phyloP scores from a whole-genome alignment of 2,797 vertebrate genomes.

The Gobio occitaniae region DNA sequence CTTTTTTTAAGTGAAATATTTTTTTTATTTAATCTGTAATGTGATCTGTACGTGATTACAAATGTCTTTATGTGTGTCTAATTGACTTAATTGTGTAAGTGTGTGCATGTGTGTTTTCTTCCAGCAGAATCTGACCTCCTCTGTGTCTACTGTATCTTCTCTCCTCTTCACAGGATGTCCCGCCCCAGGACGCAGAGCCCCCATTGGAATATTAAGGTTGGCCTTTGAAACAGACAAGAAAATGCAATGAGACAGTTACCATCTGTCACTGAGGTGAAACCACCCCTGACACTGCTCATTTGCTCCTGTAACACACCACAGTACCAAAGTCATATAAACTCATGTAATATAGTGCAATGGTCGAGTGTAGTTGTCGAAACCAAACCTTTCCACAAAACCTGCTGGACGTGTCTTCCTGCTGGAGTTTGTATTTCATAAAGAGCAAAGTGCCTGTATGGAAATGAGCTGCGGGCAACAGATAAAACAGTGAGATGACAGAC shows the following conservation, averaged over 20 bases:
- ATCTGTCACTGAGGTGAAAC: constrained; percentile 5
- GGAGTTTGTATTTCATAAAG: constrained; percentile 57
- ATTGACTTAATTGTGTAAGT: background rate
- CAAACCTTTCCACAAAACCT: constrained; percentile 59
- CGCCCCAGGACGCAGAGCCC: constrained; percentile 94
- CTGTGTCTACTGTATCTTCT: constrained; percentile 86
- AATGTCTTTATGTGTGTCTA: background rate
- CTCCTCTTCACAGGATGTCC: constrained; percentile 94
- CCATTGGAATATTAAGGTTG: constrained; percentile 99
- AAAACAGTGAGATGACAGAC: constrained; percentile 30
- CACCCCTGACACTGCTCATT: constrained; percentile 4
- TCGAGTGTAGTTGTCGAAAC: constrained; percentile 13
- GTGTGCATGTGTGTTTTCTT: constrained; percentile 31
- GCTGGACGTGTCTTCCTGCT: constrained; percentile 65
- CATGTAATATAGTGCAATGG: background rate
- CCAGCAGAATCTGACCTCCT: constrained; percentile 83
- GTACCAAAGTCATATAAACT: constrained; percentile 26
- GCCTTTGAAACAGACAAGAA: constrained; percentile 81
- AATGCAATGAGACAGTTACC: constrained; percentile 65
- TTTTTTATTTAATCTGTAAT: background rate
- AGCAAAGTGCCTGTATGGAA: constrained; percentile 67
- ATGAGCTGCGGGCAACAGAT: constrained; percentile 55
- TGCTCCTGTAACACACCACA: background rate
- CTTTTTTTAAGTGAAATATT: background rate
- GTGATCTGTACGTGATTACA: background rate